Evolutionary conservation across 2,797 vertebrate genomes (phyloP).

Genomic region (Huso huso): DNA sequence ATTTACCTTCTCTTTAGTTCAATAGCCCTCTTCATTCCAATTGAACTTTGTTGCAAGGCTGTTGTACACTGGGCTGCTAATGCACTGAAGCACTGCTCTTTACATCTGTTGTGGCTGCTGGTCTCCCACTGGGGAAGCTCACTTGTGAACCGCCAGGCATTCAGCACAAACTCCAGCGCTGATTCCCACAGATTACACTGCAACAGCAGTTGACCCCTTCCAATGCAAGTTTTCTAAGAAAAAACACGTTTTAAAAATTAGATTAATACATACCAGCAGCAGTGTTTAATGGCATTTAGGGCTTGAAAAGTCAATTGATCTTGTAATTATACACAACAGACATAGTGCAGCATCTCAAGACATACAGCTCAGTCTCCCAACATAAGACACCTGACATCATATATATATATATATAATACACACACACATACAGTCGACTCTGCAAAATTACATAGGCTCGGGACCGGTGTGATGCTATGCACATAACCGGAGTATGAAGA

Average conservation of each 20-base stretch:
- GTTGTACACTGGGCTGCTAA: slow-evolving; percentile 42
- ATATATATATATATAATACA: too few relatives aligned
- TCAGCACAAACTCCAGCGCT: slow-evolving; percentile 46
- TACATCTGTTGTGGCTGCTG: slow-evolving; percentile 42
- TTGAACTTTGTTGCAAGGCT: slow-evolving; percentile 43
- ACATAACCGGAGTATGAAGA: too few relatives aligned
- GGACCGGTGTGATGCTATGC: too few relatives aligned
- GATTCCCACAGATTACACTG: slow-evolving; percentile 49
- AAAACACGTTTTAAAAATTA: background rate
- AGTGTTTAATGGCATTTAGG: too few relatives aligned
- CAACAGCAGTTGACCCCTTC: slow-evolving; percentile 52
- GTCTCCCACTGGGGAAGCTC: slow-evolving; percentile 63
- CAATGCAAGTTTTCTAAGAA: slow-evolving; percentile 54
- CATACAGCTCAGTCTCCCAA: too few relatives aligned
- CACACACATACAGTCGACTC: too few relatives aligned
- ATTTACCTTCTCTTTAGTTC: slow-evolving; percentile 54
- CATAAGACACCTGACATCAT: too few relatives aligned
- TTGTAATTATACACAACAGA: too few relatives aligned
- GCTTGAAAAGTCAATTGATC: too few relatives aligned
- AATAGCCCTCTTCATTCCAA: slow-evolving; percentile 29
- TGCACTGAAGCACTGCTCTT: slow-evolving; percentile 48
- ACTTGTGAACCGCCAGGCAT: slow-evolving; percentile 53
- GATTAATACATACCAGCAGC: background rate
- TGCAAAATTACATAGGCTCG: too few relatives aligned
- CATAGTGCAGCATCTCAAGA: too few relatives aligned